These are phyloP conservation scores for Miltochrista miniata DNA, from an alignment of 2,888 invertebrate genomes.

Conservation along the genomic window DNA sequence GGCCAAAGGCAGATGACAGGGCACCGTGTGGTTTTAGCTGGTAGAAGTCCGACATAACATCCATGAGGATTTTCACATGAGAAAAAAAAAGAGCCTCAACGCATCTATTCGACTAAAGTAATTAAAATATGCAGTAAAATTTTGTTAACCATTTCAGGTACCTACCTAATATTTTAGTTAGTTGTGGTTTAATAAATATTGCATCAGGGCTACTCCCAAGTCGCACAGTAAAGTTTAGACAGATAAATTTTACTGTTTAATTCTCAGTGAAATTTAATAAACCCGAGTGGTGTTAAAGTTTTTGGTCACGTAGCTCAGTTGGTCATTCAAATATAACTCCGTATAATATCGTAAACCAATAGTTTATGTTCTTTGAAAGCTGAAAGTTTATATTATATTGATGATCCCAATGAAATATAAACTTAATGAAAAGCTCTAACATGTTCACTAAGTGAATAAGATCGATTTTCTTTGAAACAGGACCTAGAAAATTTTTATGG, in stretches of 20 bases:
- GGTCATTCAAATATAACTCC: slow-evolving; percentile 56
- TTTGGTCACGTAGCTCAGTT: slow-evolving; percentile 53
- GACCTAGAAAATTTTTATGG: too few relatives aligned
- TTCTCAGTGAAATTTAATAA: slow-evolving; percentile 34
- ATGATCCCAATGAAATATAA: slow-evolving; percentile 39
- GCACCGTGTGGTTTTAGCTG: too few relatives aligned
- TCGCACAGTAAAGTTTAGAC: slow-evolving; percentile 4
- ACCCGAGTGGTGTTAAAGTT: slow-evolving; percentile 33
- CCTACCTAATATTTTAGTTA: not conserved
- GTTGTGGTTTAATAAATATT: not conserved
- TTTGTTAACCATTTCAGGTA: too few relatives aligned
- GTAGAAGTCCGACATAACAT: too few relatives aligned
- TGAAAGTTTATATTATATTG: slow-evolving; percentile 68
- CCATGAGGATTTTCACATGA: too few relatives aligned
- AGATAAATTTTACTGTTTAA: slow-evolving; percentile 24
- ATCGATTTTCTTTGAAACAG: not conserved
- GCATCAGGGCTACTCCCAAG: slow-evolving; percentile 1
- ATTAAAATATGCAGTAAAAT: too few relatives aligned
- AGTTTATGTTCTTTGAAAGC: slow-evolving; percentile 62
- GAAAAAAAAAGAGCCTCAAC: too few relatives aligned
- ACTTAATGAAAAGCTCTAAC: slow-evolving; percentile 48
- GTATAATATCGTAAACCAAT: slow-evolving; percentile 49
- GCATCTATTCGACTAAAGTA: too few relatives aligned
- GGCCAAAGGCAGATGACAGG: too few relatives aligned
- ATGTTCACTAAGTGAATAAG: slow-evolving; percentile 40